These are phyloP conservation scores for Bambusicola thoracicus DNA, from an alignment of 2,113 vertebrate genomes.

Conservation along the genomic window DNA sequence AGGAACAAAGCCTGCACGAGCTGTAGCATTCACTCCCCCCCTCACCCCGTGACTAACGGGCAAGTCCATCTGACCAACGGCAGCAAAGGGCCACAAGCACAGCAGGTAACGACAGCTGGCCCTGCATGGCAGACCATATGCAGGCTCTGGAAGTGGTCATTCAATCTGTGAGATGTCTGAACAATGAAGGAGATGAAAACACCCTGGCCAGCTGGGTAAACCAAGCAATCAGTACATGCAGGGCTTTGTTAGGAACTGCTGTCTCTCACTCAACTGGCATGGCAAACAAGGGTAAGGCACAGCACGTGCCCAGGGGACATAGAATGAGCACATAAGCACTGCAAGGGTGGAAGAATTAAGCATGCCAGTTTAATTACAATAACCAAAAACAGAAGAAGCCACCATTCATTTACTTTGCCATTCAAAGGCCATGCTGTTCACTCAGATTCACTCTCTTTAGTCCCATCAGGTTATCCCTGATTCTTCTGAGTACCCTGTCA, in stretches of 20 bases:
- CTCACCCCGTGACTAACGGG: fast-evolving
- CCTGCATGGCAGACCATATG: neutral
- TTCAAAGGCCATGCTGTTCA: neutral
- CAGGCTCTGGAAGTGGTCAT: neutral
- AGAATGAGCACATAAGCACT: neutral
- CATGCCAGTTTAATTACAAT: neutral
- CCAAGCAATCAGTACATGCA: fast-evolving
- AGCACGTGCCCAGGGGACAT: neutral
- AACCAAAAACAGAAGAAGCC: neutral
- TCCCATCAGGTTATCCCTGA: neutral
- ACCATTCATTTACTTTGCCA: neutral
- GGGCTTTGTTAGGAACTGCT: neutral
- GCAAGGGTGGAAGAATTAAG: neutral
- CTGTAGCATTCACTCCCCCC: neutral
- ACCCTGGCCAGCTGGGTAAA: neutral
- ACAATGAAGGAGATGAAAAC: neutral
- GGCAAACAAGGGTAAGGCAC: neutral
- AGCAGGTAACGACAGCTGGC: neutral
- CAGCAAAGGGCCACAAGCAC: neutral
- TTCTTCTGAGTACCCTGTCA: neutral
- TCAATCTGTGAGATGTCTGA: neutral
- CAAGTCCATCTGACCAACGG: neutral
- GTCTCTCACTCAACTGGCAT: neutral
- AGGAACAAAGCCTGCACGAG: neutral
- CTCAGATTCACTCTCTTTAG: neutral